Base-by-base conservation (phyloP, 2,888 invertebrate species). In the Agapetus fuscipes region DNA sequence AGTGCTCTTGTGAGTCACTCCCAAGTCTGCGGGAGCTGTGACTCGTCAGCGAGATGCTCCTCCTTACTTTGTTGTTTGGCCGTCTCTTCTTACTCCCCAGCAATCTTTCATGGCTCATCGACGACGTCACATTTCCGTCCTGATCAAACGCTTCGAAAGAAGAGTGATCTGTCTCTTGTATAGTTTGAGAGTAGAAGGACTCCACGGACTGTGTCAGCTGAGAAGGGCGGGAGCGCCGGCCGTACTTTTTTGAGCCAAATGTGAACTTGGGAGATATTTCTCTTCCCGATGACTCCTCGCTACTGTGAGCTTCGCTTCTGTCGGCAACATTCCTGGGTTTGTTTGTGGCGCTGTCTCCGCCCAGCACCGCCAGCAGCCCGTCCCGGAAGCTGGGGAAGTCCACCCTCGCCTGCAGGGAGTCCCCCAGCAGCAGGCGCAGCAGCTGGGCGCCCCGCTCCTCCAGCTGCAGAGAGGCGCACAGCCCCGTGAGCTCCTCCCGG, bases 391-490 rank as follows among this genome's bases (percentile, higher is more conserved):
- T 78, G 15, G 72, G 62, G 62, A 87, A 88, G 40, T 83, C 72
- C 20, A 78, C 78, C 17, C 59, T 55, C 48, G 64, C 62, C 14
- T 66, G 58, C 31, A 71, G 71, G 25, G 62, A 52, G 40, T 66
- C 64, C 25, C 62, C 62, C 41, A 80, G 66, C 41, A 83, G 63
- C 46, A 72, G 66, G 48, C 75, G 68, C 33, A 77, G 74, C 41
- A 83, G 66, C 45, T 76, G 68, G 25, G 71, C 64, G 41, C 81
- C 76, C 44, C 78, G 77, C 51, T 83, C 83, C 50, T 83, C 83
- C 34, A 88, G 70, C 62, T 87, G 84, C 45, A 87, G 71, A 48
- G 84, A 77, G 54, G 79, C 77, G 59, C 87, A 87, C 33, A 88
- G 68, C 45, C 74, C 74, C 36, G 72, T 62, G 49, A 86, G 69